phyloP scores from a whole-genome alignment of 92 coral and sea anemone genomes.

The Montipora capitata region DNA sequence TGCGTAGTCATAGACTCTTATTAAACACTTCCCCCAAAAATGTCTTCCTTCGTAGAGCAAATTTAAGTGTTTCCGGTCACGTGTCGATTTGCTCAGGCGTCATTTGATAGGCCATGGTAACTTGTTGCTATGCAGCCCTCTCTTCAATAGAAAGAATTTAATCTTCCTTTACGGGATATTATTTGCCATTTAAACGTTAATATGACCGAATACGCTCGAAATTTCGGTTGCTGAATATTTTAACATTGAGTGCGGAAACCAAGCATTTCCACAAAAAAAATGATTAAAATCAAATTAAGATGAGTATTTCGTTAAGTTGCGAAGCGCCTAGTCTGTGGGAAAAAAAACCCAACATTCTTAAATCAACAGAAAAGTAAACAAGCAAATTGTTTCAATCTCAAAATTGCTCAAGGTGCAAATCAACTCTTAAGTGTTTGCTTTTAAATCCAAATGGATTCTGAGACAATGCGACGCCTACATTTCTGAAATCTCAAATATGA shows the following conservation, averaged over 20 bases:
- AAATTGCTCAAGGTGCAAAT: background rate
- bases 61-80: no score
- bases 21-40: no score
- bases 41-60: no score
- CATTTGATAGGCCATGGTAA: background rate
- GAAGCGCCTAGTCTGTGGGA: background rate
- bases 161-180: constrained; percentile 20
- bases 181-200: constrained; percentile 3
- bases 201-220: background rate
- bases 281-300: background rate
- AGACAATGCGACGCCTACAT: background rate
- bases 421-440: background rate
- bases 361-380: background rate
- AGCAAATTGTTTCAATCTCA: background rate
- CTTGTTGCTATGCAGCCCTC: constrained; percentile 32
- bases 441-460: background rate
- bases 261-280: background rate
- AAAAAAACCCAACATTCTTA: no score
- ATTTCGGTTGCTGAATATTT: background rate
- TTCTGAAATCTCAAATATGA: no score
- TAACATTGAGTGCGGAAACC: background rate
- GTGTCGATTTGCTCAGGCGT: background rate
- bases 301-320: no score
- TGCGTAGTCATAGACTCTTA: no score
- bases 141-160: constrained; percentile 40